Conservation (phyloP, 2,888 invertebrate species). For the Aspidiotus rigidus region DNA sequence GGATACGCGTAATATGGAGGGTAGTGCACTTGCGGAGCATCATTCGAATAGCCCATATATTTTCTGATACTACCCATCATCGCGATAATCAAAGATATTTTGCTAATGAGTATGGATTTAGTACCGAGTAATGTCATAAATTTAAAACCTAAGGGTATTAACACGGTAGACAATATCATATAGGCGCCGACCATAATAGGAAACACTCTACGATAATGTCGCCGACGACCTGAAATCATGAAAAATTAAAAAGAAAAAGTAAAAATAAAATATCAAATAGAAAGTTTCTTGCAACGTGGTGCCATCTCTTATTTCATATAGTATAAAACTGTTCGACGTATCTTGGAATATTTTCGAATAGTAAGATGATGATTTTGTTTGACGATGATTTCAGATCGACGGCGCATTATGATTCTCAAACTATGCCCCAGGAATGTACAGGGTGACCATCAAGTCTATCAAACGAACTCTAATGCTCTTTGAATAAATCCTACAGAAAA, state of each 20-base stretch:
- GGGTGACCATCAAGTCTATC: too few species aligned
- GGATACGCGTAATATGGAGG: slow-evolving; percentile 19
- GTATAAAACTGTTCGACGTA: neutral
- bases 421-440: too few species aligned
- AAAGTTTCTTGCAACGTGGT: neutral
- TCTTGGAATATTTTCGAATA: neutral
- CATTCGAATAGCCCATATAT: slow-evolving; percentile 10
- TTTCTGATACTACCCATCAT: slow-evolving; percentile 43
- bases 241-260: slow-evolving; percentile 4
- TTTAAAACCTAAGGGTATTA: slow-evolving; percentile 75
- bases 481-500: too few species aligned
- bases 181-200: slow-evolving; percentile 71
- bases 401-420: neutral
- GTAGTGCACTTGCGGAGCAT: slow-evolving; percentile 5
- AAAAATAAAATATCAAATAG: neutral
- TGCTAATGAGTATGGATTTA: slow-evolving; percentile 67
- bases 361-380: neutral
- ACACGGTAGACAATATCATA: slow-evolving; percentile 63
- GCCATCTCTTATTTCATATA: neutral
- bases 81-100: slow-evolving; percentile 69
- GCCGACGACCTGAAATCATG: slow-evolving; percentile 44
- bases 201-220: slow-evolving; percentile 51
- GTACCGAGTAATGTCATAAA: slow-evolving; percentile 72
- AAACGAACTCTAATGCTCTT: too few species aligned
- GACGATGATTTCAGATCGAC: slow-evolving; percentile 9